Evolutionary conservation across 2,797 vertebrate species (phyloP), one percentile per base, ranked within the genome.

Genomic region (Sebastes trivittatus): DNA sequence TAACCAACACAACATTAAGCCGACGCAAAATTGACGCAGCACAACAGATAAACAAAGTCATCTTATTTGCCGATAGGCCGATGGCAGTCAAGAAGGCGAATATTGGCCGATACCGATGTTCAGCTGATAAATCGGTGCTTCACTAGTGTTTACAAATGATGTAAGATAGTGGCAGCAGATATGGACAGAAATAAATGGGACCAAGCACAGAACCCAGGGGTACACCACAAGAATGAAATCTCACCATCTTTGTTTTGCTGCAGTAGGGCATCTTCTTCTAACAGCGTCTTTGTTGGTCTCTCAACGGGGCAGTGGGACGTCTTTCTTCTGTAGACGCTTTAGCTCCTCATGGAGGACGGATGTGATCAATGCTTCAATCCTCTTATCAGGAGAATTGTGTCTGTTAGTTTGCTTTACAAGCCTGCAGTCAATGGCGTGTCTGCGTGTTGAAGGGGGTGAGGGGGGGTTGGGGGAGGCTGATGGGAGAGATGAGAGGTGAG

Each of bases 361-460:
- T 86, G 87, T 90, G 87, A 91, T 93, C 90, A 91, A 92, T 91
- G 87, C 88, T 84, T 83, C 87, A 90, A 84, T 91, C 89, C 86
- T 30, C 90, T 93, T 91, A 91, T 89, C 90, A 85, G 82, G 83
- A 86, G 82, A 88, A 82, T 32, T 83, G 74, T 84, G 87, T 82
- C 83, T 82, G 72, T 91, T 82, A 84, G 80, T 73, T 86, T 73
- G 76, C 86, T 58, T 86, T 85, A 87, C 86, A 88, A 78, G 75
- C 83, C 81, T 76, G 72, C 78, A 83, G 82, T 86, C 84, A 84
- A 88, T 84, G 64, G 80, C 59, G 75, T 80, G 70, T 66, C 72
- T 60, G 59, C 11, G 16, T 64, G 52, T 66, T 70, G 13, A 7
- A 30, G 38, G 7, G 8, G 8, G 30, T 11, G 38, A 34, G 60